Conservation (phyloP, 2,113 vertebrate genomes). For the Arothron firmamentum region DNA sequence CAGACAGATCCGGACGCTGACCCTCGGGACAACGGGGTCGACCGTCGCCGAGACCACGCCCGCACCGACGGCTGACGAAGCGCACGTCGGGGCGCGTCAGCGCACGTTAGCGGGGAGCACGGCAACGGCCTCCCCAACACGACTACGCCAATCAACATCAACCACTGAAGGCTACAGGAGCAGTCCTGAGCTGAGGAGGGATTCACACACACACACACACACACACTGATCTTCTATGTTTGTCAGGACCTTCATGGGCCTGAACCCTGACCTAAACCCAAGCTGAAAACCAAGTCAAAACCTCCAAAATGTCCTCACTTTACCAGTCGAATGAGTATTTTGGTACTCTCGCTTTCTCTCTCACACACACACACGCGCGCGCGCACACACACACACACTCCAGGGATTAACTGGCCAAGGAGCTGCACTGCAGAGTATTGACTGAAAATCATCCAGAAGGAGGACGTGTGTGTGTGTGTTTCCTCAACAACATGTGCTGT, state of each 20-base stretch:
- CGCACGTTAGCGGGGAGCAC: neutral
- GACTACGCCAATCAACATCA: conserved; percentile 29
- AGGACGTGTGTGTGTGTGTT: conserved; percentile 18
- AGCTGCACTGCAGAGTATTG: conserved; percentile 72
- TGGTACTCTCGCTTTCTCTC: too few relatives aligned
- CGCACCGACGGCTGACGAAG: too few relatives aligned
- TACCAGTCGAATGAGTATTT: too few relatives aligned
- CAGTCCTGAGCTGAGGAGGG: conserved; percentile 41
- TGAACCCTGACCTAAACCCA: neutral
- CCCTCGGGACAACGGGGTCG: too few relatives aligned
- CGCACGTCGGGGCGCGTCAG: neutral
- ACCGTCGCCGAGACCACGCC: too few relatives aligned
- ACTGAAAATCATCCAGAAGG: conserved; percentile 63
- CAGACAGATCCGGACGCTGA: too few relatives aligned
- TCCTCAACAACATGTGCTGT: neutral
- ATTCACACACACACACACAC: conserved; percentile 57
- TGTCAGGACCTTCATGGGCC: too few relatives aligned
- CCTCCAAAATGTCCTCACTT: neutral
- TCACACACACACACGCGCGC: conserved; percentile 29
- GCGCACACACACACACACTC: conserved; percentile 31
- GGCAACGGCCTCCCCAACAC: neutral
- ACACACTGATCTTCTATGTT: neutral
- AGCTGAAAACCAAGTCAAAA: too few relatives aligned
- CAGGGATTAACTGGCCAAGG: conserved; percentile 59
- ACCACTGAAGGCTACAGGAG: conserved; percentile 58